Conservation (phyloP, 1,140 invertebrate species). For the Meloidogyne chitwoodi region DNA sequence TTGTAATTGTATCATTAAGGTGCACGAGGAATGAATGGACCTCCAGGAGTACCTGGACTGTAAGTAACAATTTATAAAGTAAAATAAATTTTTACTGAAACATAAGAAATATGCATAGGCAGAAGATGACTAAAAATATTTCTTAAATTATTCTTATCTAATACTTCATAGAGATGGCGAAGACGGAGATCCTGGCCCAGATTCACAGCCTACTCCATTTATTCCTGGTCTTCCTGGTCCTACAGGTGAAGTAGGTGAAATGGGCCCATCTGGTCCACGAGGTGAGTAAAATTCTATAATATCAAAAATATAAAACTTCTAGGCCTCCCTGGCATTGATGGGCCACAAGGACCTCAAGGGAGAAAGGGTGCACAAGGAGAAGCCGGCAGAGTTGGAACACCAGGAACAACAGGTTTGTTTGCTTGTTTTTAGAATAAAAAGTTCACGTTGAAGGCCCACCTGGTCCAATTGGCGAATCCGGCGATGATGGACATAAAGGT, state of each 20-base stretch:
- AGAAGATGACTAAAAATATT: not conserved
- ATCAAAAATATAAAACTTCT: not conserved
- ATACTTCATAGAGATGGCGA: slow-evolving; percentile 34
- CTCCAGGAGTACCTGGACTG: slow-evolving; percentile 38
- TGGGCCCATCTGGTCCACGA: slow-evolving; percentile 34
- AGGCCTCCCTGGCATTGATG: slow-evolving; percentile 39
- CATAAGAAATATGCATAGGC: not conserved
- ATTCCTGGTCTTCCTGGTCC: slow-evolving; percentile 31
- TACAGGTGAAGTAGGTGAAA: slow-evolving; percentile 20
- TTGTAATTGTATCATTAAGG: not conserved
- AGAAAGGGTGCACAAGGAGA: slow-evolving; percentile 17
- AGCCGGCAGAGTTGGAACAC: slow-evolving; percentile 31
- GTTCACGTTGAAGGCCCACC: not conserved
- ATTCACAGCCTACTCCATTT: slow-evolving; percentile 29
- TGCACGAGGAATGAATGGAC: slow-evolving; percentile 23
- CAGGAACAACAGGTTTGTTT: slow-evolving; percentile 24
- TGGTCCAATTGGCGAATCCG: slow-evolving; percentile 40
- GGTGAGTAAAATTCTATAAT: not conserved
- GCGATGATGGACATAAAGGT: slow-evolving; percentile 48
- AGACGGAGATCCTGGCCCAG: slow-evolving; percentile 33
- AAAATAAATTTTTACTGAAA: not conserved
- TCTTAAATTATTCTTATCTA: not conserved
- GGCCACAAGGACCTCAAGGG: slow-evolving; percentile 39
- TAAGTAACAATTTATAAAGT: slow-evolving; percentile 4
- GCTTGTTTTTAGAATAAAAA: not conserved